Evolutionary conservation across 1,140 invertebrate species (phyloP), one percentile per base, ranked within the genome.

Genomic region (Achatina immaculata): DNA sequence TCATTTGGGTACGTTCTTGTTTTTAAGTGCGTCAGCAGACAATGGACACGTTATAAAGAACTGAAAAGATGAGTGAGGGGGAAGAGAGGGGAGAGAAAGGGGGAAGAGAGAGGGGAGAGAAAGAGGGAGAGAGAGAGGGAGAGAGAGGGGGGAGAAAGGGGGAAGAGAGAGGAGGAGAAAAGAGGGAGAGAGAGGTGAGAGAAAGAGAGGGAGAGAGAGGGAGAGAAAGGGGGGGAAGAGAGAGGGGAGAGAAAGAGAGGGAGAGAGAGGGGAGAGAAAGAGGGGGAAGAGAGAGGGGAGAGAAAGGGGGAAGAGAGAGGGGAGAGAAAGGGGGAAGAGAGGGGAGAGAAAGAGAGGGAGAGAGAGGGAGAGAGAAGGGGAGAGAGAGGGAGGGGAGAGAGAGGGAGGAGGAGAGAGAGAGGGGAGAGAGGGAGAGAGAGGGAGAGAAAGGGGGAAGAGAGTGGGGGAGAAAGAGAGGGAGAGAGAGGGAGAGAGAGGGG

Each of bases 401-500:
- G 19, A 19, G 7, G 45, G 19, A 19, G 19, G 45, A 19, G 19
- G 45, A 19, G 45, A 48, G 45, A 48, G 45, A 19, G 45, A 48
- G 45, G 7, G 45, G 19, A 19, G 19, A 19, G 19, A 19, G 45
- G 19, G 45, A 19, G 19, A 19, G 19, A 19, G 19, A 48, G 19
- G 45, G 7, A 19, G 19, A 19, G 19, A 19, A 48, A 19, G 19
- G 45, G 45, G 45, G 19, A 19, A 48, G 45, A 48, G 45, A 48
- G 45, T 11, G 45, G 19, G 45, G 19, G 45, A 48, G 19, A 48
- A 19, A 48, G 45, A 48, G 45, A 48, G 45, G 19, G 69, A 72
- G 69, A 72, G 69, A 72, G 36, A 72, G 69, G 36, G 69, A 72
- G 69, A 72, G 69, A 72, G 69, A 72, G 34, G 36, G 36, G 34